Evolutionary conservation across 35 echinoderm and acorn worm species (phyloP), one percentile per base, ranked within the genome.

Genomic region (Heliocidaris tuberculata): DNA sequence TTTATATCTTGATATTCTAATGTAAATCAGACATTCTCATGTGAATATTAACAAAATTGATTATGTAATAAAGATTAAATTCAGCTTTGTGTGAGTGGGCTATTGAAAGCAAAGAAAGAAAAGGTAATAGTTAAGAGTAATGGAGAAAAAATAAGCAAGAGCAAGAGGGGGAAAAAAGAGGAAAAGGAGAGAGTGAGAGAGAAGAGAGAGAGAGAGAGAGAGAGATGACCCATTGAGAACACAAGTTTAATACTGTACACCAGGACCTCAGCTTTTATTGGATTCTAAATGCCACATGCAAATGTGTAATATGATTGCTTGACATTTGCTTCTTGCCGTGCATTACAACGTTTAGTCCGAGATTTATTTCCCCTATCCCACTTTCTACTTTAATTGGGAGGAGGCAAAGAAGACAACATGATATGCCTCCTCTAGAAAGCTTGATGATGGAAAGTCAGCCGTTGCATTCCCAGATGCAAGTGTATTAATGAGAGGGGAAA

Each of bases 271-370:
- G 31, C 6, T 89, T 89, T 89, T 89, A 89, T 89, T 89, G 87
- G 87, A 89, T 89, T 89, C 87, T 89, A 89, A 89, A 89, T 89
- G 87, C 87, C 87, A 89, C 87, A 89, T 89, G 87, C 87, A 89
- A 89, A 89, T 89, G 87, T 89, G 87, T 89, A 89, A 89, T 89
- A 89, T 89, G 87, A 89, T 32, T 32, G 47, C 87, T 89, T 89
- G 87, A 42, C 87, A 89, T 48, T 89, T 48, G 87, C 87, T 48
- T 48, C 87, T 89, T 48, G 31, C 87, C 24, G 87, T 19, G 31
- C 47, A 89, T 89, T 89, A 89, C 87, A 32, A 19, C 47, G 29
- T 89, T 48, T 78, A 78, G 65, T 27, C 21, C 0, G 65, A 78
- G 65, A 78, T 78, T 78, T 78, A 78, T 78, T 78, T 78, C 65